These are phyloP conservation scores for Lycaon pictus DNA, from an alignment of 2,113 vertebrate genomes.

Conservation along the genomic window DNA sequence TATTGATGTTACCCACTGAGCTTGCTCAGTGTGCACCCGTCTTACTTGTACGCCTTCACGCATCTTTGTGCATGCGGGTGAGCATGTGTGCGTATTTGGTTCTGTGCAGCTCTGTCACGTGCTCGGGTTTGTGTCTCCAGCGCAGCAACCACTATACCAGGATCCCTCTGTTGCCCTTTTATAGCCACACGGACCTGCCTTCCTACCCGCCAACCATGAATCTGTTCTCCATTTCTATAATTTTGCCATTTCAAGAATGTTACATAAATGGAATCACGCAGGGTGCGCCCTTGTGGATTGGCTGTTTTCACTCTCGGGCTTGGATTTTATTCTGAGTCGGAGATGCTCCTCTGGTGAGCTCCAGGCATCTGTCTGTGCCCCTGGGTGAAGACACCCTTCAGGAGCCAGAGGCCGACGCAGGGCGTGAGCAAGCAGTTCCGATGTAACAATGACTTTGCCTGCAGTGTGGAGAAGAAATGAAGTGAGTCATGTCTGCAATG, in stretches of 20 bases:
- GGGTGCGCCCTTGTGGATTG: neutral
- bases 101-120: fast-evolving
- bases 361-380: neutral
- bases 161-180: neutral
- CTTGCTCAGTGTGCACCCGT: too few species aligned
- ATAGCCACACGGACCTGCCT: neutral
- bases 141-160: fast-evolving
- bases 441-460: neutral
- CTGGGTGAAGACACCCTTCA: neutral
- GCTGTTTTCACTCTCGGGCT: neutral
- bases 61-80: too few species aligned
- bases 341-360: neutral
- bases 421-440: neutral
- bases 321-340: neutral
- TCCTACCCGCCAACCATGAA: neutral
- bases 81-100: fast-evolving
- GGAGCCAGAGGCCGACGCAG: neutral
- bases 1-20: fast-evolving
- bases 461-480: neutral
- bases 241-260: neutral
- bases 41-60: fast-evolving
- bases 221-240: neutral
- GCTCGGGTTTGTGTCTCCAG: neutral
- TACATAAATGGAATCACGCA: neutral
- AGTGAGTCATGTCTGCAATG: neutral